A percentile compares a stretch with the other conserved stretches of the same genome.
phyloP scores from a whole-genome alignment of 2,113 vertebrate species.

The human region DNA sequence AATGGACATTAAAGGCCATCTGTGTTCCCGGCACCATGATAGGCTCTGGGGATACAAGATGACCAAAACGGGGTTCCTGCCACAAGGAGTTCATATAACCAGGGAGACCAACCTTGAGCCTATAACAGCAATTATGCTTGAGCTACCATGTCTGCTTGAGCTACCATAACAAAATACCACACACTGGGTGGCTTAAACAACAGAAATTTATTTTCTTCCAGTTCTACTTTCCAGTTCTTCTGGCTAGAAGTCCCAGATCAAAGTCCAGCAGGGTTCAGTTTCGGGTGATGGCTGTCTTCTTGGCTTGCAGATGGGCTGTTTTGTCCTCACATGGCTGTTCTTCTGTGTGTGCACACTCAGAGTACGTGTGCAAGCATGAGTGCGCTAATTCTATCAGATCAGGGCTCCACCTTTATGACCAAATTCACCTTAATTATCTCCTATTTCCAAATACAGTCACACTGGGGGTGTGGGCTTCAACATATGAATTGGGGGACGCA shows the following conservation, averaged over 20 bases:
- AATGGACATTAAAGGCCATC: neutral
- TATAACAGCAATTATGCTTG: neutral
- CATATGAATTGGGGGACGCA: neutral
- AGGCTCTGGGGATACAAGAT: neutral
- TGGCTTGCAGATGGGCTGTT: neutral
- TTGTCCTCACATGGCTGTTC: neutral
- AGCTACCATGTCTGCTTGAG: too few relatives aligned
- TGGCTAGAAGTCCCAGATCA: neutral
- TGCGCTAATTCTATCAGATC: neutral
- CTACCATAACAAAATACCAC: neutral
- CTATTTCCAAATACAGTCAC: neutral
- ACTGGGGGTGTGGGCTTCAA: neutral
- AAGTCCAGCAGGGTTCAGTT: neutral
- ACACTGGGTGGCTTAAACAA: neutral
- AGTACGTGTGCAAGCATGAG: too few relatives aligned
- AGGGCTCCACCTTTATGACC: neutral
- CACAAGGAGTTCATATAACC: neutral
- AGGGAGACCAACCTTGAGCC: neutral
- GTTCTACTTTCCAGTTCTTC: neutral
- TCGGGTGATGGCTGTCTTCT: neutral
- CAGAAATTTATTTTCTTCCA: neutral
- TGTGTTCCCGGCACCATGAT: neutral
- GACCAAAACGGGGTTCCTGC: neutral
- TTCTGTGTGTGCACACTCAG: neutral
- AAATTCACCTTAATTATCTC: neutral